phyloP scores from a whole-genome alignment of 2,113 vertebrate genomes.

The Macaca fascicularis region T2T-MFA8v1.1 NC_088375.1:147088001-147088500 shows the following conservation, averaged over 20 bases:
- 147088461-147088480: no score
- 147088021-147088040: not conserved
- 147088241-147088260: constrained; percentile 7
- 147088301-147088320: not conserved
- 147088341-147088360: not conserved
- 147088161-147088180: not conserved
- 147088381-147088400: not conserved
- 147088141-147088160: not conserved
- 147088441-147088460: not conserved
- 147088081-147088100: not conserved
- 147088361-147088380: not conserved
- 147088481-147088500: no score
- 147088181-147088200: not conserved
- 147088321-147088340: not conserved
- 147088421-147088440: not conserved
- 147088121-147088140: not conserved
- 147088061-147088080: not conserved
- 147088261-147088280: not conserved
- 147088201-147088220: not conserved
- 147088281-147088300: not conserved
- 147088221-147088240: not conserved
- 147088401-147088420: not conserved
- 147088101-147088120: not conserved
- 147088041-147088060: not conserved
- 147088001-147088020: not conserved